Evolutionary conservation across 2,888 invertebrate genomes (phyloP).

Genomic region (Dastarcus helophoroides): DNA sequence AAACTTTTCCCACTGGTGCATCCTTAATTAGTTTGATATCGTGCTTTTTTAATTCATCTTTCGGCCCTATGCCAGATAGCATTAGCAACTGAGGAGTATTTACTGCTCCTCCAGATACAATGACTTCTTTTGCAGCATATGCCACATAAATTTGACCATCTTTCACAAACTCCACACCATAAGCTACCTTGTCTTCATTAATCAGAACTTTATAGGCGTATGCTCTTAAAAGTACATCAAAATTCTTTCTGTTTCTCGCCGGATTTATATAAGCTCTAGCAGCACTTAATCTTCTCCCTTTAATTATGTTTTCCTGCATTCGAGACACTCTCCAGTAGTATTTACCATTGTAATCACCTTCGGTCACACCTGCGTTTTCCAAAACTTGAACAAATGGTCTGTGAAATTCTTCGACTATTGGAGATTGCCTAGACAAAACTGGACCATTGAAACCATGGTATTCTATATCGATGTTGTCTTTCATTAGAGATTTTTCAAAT

Average conservation of each 20-base stretch:
- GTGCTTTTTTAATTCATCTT: slow-evolving; percentile 37
- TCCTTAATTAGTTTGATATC: slow-evolving; percentile 37
- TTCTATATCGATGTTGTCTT: slow-evolving; percentile 2
- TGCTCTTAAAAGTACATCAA: slow-evolving; percentile 47
- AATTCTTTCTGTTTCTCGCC: slow-evolving; percentile 41
- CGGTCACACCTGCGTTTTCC: slow-evolving; percentile 40
- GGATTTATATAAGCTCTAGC: slow-evolving; percentile 61
- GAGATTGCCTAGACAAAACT: slow-evolving; percentile 61
- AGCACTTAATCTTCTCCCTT: slow-evolving; percentile 13
- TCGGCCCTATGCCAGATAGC: slow-evolving; percentile 54
- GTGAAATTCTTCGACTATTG: slow-evolving; percentile 66
- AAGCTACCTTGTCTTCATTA: slow-evolving; percentile 36
- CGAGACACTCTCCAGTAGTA: slow-evolving; percentile 24
- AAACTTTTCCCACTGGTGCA: slow-evolving; percentile 43
- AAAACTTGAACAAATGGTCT: slow-evolving; percentile 48
- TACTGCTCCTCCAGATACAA: slow-evolving; percentile 54
- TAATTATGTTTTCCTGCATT: slow-evolving; percentile 12
- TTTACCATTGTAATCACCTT: slow-evolving; percentile 43
- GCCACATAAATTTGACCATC: slow-evolving; percentile 22
- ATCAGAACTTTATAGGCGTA: slow-evolving; percentile 45
- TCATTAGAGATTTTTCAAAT: slow-evolving; percentile 46
- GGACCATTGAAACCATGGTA: slow-evolving; percentile 62
- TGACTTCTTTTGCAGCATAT: slow-evolving; percentile 46
- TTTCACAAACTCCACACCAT: slow-evolving; percentile 35
- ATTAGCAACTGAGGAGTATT: slow-evolving; percentile 57